Conservation (phyloP, 2,797 vertebrate genomes). For the Periophthalmus magnuspinnatus region DNA sequence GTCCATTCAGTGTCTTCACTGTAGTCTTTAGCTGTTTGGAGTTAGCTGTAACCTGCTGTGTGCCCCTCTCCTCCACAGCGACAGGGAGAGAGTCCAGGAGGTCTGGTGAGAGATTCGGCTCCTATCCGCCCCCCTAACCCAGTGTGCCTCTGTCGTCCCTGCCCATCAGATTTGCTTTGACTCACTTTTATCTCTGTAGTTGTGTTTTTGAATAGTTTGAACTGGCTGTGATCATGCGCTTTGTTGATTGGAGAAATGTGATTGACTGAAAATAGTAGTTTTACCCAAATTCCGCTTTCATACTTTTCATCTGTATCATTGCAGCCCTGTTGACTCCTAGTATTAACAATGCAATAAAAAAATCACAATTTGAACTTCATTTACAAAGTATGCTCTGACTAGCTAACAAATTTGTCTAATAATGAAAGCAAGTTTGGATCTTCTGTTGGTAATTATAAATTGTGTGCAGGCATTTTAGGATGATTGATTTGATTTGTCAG, state of each 20-base stretch:
- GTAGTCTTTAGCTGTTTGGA: constrained; percentile 23
- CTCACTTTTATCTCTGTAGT: constrained; percentile 32
- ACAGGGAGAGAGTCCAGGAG: constrained; percentile 88
- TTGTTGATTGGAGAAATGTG: constrained; percentile 21
- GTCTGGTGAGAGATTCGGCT: constrained; percentile 96
- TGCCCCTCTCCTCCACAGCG: constrained; percentile 93
- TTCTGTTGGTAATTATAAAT: background rate
- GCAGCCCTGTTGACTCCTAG: constrained; percentile 13
- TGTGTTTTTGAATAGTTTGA: constrained; percentile 9
- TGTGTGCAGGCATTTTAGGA: too few species aligned
- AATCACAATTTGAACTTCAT: background rate
- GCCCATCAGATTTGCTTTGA: constrained; percentile 24
- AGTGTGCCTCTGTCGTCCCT: constrained; percentile 36
- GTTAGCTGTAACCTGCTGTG: constrained; percentile 82
- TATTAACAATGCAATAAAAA: constrained; percentile 24
- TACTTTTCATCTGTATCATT: constrained; percentile 14
- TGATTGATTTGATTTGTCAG: background rate
- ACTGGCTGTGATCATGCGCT: constrained; percentile 33
- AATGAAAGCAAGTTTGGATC: background rate
- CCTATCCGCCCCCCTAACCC: constrained; percentile 50
- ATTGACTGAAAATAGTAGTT: constrained; percentile 33
- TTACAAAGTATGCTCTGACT: background rate
- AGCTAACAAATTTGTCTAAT: background rate
- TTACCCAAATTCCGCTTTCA: constrained; percentile 17
- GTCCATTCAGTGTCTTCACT: background rate